Evolutionary conservation across 2,888 invertebrate species (phyloP), one percentile per base, ranked within the genome.

Genomic region (Monoplex corrugatus): DNA sequence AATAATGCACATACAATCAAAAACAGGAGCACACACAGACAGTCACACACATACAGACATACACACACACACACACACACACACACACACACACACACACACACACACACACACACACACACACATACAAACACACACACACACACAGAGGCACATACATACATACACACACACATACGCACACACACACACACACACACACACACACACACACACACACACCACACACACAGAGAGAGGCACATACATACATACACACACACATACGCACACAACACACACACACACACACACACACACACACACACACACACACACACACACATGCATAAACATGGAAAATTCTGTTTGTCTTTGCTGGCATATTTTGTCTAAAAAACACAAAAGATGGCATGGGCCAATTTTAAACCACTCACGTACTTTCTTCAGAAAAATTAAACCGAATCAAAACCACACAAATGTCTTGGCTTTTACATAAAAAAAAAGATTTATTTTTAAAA

Each of bases 1-100:
- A 43, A 35, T 35, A 35, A 40, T 82, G 19, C 44, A 43, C 35
- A 32, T 13, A 38, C 23, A 43, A 35, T 23, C 19, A 72, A 35
- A 68, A 16, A 86, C 32, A 38, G 16, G 40, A 0, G 38, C 23
- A 3, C 40, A 82, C 0, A 6, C 23, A 23, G 10, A 6, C 35
- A 82, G 10, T 13, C 23, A 82, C 82, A 82, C 28, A 45, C 28
- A 43, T 40, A 80, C 43, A 43, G 38, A 80, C 43, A 43, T 40
- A 80, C 80, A 40, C 43, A 43, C 80, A 80, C 43, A 40, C 43
- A 38, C 80, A 80, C 80, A 80, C 80, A 38, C 80, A 8, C 80
- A 8, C 80, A 80, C 80, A 40, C 80, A 80, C 80, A 75, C 75
- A 75, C 75, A 75, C 75, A 75, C 75, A 75, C 75, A 75, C 75